Evolutionary conservation across 2,797 vertebrate species (phyloP).

Genomic region (Myotis pilosus): DNA sequence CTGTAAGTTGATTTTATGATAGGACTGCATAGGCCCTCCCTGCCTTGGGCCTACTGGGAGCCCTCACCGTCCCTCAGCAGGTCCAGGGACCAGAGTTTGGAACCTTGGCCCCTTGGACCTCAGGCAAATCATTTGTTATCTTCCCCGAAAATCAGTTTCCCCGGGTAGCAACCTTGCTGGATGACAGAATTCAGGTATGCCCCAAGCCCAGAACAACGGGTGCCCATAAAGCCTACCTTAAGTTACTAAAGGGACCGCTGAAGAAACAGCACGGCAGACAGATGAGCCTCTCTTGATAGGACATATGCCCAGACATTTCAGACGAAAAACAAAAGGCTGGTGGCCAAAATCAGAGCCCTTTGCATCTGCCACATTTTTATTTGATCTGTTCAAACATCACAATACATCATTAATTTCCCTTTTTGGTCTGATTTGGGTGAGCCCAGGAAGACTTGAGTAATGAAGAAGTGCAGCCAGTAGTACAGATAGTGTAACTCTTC

Average conservation of each 20-base stretch:
- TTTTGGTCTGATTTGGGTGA: constrained; percentile 5
- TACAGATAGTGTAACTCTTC: not conserved
- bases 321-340: not conserved
- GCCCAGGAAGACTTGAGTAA: constrained; percentile 19
- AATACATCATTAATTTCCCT: constrained; percentile 13
- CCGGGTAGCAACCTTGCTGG: not conserved
- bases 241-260: not conserved
- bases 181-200: not conserved
- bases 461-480: not conserved
- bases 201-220: not conserved
- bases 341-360: not conserved
- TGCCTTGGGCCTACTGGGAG: not conserved
- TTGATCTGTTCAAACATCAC: constrained; percentile 39
- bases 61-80: not conserved
- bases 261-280: not conserved
- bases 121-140: not conserved
- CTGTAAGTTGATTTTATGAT: not conserved
- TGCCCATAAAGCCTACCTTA: not conserved
- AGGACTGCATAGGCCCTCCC: not conserved
- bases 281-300: not conserved
- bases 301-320: not conserved
- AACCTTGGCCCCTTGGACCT: not conserved
- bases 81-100: not conserved
- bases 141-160: not conserved
- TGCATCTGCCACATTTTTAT: constrained; percentile 29